Percentiles rank a stretch among this genome's conserved stretches.
Evolutionary conservation across 2,797 vertebrate genomes (phyloP).

Genomic region (Myotis planiceps): DNA sequence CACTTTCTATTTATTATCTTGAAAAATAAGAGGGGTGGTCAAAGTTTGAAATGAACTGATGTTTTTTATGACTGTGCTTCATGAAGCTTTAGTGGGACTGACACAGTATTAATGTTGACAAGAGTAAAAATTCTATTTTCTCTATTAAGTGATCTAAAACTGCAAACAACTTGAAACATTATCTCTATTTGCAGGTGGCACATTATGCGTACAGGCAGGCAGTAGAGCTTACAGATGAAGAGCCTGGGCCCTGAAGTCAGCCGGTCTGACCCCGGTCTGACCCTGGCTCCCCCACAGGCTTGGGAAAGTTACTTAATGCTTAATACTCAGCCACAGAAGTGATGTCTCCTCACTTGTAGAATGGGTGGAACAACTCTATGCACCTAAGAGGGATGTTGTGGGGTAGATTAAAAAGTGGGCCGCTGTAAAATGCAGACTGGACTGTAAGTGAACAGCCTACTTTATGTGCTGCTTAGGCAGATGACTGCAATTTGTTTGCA

Average conservation of each 20-base stretch:
- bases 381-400: background rate
- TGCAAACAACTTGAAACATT: background rate
- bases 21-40: background rate
- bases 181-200: background rate
- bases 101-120: background rate
- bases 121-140: conserved; percentile 6
- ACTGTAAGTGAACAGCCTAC: background rate
- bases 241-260: background rate
- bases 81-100: background rate
- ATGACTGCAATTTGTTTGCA: background rate
- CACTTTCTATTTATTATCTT: conserved; percentile 37
- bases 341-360: background rate
- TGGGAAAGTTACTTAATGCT: background rate
- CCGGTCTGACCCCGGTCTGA: background rate
- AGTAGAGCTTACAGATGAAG: background rate
- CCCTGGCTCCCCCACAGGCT: no score
- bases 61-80: background rate
- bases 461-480: background rate
- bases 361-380: background rate
- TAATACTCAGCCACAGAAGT: background rate
- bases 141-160: background rate
- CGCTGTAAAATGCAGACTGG: background rate
- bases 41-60: background rate
- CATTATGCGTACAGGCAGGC: accelerated
- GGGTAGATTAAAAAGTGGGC: background rate